Base-by-base conservation (phyloP, 2,797 vertebrate species). In the Crenichthys baileyi region DNA sequence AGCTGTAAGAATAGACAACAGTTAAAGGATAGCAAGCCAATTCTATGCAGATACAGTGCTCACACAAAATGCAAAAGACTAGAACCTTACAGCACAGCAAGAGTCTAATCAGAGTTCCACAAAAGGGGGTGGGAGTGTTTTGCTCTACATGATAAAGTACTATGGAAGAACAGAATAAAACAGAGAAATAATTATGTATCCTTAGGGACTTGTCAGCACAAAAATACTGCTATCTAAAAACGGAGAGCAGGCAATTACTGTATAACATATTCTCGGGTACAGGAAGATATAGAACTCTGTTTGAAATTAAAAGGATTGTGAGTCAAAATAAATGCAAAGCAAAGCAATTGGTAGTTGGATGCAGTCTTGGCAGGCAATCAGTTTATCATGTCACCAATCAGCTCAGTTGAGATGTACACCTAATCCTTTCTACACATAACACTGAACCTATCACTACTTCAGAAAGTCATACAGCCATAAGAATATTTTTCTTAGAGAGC, bases 161-260 rank as follows among this genome's bases (percentile, higher is more conserved):
- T 79, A 76, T 80, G 76, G 83, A 89, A 83, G 78, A 90, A 85
- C 71, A 56, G 75, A 94, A 90, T 83, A 91, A 88, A 92, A 90
- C 84, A 82, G 80, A 90, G 86, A 87, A 92, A 93, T 93, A 93
- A 93, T 93, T 89, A 89, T 79, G 83, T 80, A 84, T 89, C 93
- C 87, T 88, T 76, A 79, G 90, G 88, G 90, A 93, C 71, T 81
- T 89, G 87, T 90, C 90, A 90, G 85, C 85, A 84, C 77, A 88
- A 90, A 92, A 90, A 90, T 77, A 84, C 80, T 77, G 50, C 85
- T 83, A 86, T 92, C 90, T 91, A 74, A 81, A 91, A 92, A 90
- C 79, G 77, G 74, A 89, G 85, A 84, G 83, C 12, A 39, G 80
- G 85, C 83, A 93, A 93, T 93, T 91, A 93, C 81, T 86, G 78